These are phyloP conservation scores for Luffia ferchaultella DNA, from an alignment of 2,888 invertebrate genomes.

Conservation along the genomic window DNA sequence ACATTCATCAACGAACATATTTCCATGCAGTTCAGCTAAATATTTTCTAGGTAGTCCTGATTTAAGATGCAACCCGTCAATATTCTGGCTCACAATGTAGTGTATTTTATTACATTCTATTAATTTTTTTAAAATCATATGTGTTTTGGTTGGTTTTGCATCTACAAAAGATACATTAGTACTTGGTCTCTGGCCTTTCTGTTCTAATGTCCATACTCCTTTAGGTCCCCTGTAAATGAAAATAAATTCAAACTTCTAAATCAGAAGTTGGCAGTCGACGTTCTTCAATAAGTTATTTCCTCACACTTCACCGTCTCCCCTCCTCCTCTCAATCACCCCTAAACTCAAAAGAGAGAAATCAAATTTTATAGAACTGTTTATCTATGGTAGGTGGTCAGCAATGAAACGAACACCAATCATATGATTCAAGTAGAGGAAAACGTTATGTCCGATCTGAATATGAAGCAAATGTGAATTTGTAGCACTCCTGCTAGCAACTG, in stretches of 20 bases:
- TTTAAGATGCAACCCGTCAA: slow-evolving; percentile 95
- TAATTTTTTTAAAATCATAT: slow-evolving; percentile 89
- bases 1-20: slow-evolving; percentile 97
- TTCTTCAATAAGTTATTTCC: background rate
- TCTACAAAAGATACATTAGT: slow-evolving; percentile 88
- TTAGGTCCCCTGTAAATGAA: slow-evolving; percentile 78
- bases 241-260: background rate
- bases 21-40: slow-evolving; percentile 95
- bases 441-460: no score
- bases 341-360: no score
- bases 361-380: no score
- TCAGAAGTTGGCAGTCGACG: background rate
- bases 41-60: slow-evolving; percentile 84
- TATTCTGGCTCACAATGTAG: slow-evolving; percentile 95
- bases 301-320: background rate
- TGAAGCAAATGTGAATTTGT: no score
- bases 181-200: slow-evolving; percentile 84
- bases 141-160: slow-evolving; percentile 91
- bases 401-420: no score
- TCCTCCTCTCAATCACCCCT: no score
- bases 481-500: no score
- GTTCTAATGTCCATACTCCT: slow-evolving; percentile 96
- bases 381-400: no score
- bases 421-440: no score
- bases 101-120: slow-evolving; percentile 74